Evolutionary conservation across 2,113 vertebrate genomes (phyloP).

Genomic region (Eublepharis macularius): DNA sequence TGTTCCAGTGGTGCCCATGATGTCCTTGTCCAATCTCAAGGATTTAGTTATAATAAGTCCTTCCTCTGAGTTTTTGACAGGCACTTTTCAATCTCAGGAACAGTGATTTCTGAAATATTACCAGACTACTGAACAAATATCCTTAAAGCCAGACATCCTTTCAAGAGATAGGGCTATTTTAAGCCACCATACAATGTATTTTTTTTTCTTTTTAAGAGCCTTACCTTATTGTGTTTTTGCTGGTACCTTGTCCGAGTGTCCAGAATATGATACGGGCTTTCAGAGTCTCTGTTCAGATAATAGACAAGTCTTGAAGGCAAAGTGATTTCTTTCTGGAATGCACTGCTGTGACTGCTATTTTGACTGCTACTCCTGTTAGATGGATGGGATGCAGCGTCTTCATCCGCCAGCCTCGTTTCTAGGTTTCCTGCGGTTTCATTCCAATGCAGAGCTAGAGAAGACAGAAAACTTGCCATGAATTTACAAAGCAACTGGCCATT

Average conservation of each 20-base stretch:
- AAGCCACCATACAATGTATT: conserved; percentile 11
- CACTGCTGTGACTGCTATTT: conserved; percentile 78
- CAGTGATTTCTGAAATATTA: conserved; percentile 32
- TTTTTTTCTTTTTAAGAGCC: conserved; percentile 24
- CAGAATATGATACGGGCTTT: conserved; percentile 94
- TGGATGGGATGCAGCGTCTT: conserved; percentile 71
- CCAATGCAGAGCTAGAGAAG: conserved; percentile 72
- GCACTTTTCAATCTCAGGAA: conserved; percentile 39
- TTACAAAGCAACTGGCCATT: conserved; percentile 20
- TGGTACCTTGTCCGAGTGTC: conserved; percentile 90
- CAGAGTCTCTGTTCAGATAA: conserved; percentile 92
- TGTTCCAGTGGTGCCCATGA: background rate
- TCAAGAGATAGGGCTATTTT: conserved; percentile 18
- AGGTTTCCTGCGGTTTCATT: conserved; percentile 76
- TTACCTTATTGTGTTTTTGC: conserved; percentile 87
- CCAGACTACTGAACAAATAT: conserved; percentile 43
- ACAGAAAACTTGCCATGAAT: conserved; percentile 55
- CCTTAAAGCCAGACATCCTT: conserved; percentile 23
- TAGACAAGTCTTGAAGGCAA: conserved; percentile 95
- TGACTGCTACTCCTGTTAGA: conserved; percentile 78
- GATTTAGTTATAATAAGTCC: background rate
- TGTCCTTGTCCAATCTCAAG: background rate
- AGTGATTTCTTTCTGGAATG: conserved; percentile 84
- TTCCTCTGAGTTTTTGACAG: background rate
- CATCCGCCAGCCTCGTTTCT: conserved; percentile 61